phyloP scores from a whole-genome alignment of 64 coral and sea anemone genomes.

The Cladopsammia gracilis region DNA sequence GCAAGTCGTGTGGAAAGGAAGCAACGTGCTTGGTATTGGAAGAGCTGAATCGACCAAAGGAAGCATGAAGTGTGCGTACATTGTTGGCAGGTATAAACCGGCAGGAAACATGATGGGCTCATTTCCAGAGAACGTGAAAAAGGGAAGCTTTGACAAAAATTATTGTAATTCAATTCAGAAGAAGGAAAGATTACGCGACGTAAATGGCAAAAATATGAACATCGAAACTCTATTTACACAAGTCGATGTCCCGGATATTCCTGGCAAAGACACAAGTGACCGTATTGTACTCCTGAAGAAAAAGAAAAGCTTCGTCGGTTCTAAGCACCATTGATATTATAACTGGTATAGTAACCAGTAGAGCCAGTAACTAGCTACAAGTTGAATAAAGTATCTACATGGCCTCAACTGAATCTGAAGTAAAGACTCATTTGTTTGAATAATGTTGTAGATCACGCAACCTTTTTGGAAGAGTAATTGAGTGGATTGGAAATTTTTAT shows the following conservation, averaged over 20 bases:
- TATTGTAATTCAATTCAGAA: slow-evolving; percentile 53
- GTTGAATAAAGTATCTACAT: too few relatives aligned
- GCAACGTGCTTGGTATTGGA: slow-evolving; percentile 79
- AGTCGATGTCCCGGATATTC: neutral
- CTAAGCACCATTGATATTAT: too few relatives aligned
- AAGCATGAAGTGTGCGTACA: slow-evolving; percentile 72
- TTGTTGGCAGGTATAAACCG: slow-evolving; percentile 80
- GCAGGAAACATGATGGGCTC: slow-evolving; percentile 78
- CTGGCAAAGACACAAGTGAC: too few relatives aligned
- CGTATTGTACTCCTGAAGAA: neutral
- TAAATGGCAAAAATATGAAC: neutral
- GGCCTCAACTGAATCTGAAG: too few relatives aligned
- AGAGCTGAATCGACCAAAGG: slow-evolving; percentile 12
- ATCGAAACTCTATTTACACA: neutral
- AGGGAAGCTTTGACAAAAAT: slow-evolving; percentile 68
- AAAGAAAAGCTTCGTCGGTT: neutral
- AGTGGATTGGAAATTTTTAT: too few relatives aligned
- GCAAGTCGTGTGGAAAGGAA: slow-evolving; percentile 88
- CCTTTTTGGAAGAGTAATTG: too few relatives aligned
- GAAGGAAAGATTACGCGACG: neutral
- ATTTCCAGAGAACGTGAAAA: slow-evolving; percentile 64
- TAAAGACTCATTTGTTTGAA: too few relatives aligned
- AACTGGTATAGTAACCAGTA: too few relatives aligned
- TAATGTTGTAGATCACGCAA: too few relatives aligned
- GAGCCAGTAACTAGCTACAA: too few relatives aligned